Evolutionary conservation across 2,113 vertebrate species (phyloP).

Genomic region (Pangasianodon gigas): DNA sequence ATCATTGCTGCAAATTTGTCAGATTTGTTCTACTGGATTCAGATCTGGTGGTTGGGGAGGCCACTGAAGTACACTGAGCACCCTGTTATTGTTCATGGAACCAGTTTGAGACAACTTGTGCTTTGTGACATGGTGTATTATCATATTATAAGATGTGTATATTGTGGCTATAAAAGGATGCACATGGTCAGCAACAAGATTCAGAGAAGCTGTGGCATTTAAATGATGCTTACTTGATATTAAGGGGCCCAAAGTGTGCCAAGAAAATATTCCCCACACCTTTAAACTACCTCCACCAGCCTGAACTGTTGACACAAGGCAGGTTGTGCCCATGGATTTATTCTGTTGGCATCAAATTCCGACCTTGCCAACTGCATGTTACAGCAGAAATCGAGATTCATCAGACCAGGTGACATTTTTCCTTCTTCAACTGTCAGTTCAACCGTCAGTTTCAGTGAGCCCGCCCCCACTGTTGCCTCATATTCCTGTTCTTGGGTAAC

Average conservation of each 20-base stretch:
- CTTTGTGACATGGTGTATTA: too few relatives aligned
- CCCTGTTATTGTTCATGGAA: too few relatives aligned
- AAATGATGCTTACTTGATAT: not conserved
- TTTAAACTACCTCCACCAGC: too few relatives aligned
- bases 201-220: not conserved
- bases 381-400: not conserved
- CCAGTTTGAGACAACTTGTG: too few relatives aligned
- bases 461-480: not conserved
- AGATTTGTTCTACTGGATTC: not conserved
- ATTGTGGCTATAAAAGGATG: not conserved
- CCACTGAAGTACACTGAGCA: too few relatives aligned
- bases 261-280: too few relatives aligned
- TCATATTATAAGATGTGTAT: too few relatives aligned
- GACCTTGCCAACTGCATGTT: not conserved
- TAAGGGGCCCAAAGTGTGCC: not conserved
- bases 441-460: not conserved
- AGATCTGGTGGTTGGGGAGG: not conserved
- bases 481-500: not conserved
- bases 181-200: too few relatives aligned
- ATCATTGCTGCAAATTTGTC: not conserved
- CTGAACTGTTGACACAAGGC: too few relatives aligned
- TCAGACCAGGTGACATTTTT: not conserved
- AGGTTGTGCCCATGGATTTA: not conserved
- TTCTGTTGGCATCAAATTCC: not conserved
- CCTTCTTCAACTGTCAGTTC: not conserved